A percentile compares a stretch with the other conserved stretches of the same genome.
Conservation (phyloP, 1,140 invertebrate species). For the Penaeus indicus region DNA sequence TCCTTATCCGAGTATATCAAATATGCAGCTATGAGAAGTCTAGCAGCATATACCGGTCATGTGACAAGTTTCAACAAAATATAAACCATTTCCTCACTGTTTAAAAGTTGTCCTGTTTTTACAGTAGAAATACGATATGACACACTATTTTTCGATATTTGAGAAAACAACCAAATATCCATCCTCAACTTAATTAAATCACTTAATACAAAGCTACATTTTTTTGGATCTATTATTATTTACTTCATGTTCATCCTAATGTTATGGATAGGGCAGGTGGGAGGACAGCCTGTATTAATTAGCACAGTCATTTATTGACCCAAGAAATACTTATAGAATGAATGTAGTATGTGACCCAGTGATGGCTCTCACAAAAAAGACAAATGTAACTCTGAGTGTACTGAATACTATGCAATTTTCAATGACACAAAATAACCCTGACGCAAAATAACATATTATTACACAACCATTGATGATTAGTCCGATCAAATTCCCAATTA, state of each 20-base stretch:
- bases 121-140: not conserved
- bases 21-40: not conserved
- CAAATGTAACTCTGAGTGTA: not conserved
- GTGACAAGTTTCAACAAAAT: too few species aligned
- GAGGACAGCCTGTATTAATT: slow-evolving; percentile 49
- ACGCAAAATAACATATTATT: too few species aligned
- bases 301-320: slow-evolving; percentile 58
- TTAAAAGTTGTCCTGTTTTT: not conserved
- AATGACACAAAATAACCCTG: too few species aligned
- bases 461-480: too few species aligned
- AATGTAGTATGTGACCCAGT: too few species aligned
- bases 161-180: slow-evolving; percentile 33
- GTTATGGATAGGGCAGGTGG: slow-evolving; percentile 42
- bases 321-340: not conserved
- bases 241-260: slow-evolving; percentile 3
- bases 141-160: slow-evolving; percentile 24
- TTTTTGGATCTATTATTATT: too few species aligned
- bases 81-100: too few species aligned
- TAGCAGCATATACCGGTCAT: not conserved
- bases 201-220: too few species aligned
- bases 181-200: not conserved
- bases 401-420: not conserved
- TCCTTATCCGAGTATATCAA: too few species aligned
- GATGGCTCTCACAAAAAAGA: too few species aligned
- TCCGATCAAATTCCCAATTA: too few species aligned